Evolutionary conservation across 53 echinoderm and acorn worm genomes (phyloP).

Genomic region (Holothuria leucospilota): DNA sequence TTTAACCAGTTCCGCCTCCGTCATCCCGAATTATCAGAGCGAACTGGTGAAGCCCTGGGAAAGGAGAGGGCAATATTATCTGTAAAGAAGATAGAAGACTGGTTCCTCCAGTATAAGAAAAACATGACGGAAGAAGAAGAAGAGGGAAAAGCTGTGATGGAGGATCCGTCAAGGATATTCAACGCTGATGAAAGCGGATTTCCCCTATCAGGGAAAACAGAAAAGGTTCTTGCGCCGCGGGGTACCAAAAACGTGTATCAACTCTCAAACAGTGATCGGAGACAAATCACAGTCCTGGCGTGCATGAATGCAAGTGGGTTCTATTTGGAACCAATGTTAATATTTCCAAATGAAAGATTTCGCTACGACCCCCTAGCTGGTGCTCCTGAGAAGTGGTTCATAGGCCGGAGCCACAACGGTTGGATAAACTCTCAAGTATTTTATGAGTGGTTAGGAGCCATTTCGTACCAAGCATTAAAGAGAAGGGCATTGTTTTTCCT

Average conservation of each 20-base stretch:
- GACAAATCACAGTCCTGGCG: constrained; percentile 40
- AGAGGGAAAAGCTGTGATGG: neutral
- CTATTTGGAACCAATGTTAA: constrained; percentile 26
- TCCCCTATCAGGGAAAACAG: neutral
- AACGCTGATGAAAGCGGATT: constrained; percentile 41
- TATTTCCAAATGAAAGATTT: constrained; percentile 23
- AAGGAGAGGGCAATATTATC: constrained; percentile 1
- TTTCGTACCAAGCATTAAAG: neutral
- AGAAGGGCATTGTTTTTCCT: neutral
- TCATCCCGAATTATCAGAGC: neutral
- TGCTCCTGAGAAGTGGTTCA: constrained; percentile 4
- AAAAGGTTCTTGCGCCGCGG: constrained; percentile 26
- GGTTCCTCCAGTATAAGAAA: neutral
- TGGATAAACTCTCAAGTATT: constrained; percentile 44
- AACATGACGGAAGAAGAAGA: neutral
- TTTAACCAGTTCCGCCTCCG: neutral
- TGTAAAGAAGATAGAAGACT: constrained; percentile 1
- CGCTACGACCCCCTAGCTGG: constrained; percentile 30
- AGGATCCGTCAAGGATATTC: constrained; percentile 27
- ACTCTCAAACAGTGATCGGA: neutral
- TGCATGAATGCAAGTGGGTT: constrained; percentile 23
- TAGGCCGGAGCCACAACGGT: constrained; percentile 36
- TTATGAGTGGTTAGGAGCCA: constrained; percentile 48
- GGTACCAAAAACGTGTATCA: constrained; percentile 36
- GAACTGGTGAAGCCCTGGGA: constrained; percentile 9